Conservation (phyloP, 2,888 invertebrate species). For the Diaphora mendica region DNA sequence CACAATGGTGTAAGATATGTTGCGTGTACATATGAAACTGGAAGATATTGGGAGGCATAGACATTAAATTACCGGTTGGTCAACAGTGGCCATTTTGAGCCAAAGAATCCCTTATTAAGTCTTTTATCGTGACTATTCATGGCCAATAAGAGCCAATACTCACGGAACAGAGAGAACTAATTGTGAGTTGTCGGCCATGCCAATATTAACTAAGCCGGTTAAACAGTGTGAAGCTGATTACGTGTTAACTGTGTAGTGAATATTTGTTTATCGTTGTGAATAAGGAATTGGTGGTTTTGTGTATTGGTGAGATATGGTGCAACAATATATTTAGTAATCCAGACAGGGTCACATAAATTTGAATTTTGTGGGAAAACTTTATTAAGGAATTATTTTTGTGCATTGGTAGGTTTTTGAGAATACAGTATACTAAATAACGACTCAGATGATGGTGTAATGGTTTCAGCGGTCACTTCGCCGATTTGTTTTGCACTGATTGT, state of each 20-base stretch:
- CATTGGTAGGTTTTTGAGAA: too few relatives aligned
- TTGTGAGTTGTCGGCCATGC: constrained; percentile 26
- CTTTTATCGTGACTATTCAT: not conserved
- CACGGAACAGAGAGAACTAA: constrained; percentile 19
- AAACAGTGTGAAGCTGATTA: constrained; percentile 28
- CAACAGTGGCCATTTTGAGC: not conserved
- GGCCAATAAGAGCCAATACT: constrained; percentile 14
- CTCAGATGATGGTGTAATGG: too few relatives aligned
- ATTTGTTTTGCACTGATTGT: too few relatives aligned
- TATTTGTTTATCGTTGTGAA: constrained; percentile 16
- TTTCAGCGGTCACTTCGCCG: too few relatives aligned
- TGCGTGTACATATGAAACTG: not conserved
- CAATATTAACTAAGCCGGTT: constrained; percentile 34
- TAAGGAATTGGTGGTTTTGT: constrained; percentile 7
- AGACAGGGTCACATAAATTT: too few relatives aligned
- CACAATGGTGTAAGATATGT: not conserved
- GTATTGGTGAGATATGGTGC: constrained; percentile 1
- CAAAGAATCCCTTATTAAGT: not conserved
- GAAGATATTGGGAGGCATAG: not conserved
- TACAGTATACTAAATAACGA: not conserved
- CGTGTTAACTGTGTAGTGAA: constrained; percentile 22
- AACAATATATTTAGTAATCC: constrained; percentile 7
- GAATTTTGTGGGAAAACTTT: too few relatives aligned
- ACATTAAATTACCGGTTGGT: not conserved
- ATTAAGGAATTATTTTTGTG: too few relatives aligned